Evolutionary conservation across 2,113 vertebrate genomes (phyloP), one percentile per base, ranked within the genome.

Genomic region (Thunnus thynnus): DNA sequence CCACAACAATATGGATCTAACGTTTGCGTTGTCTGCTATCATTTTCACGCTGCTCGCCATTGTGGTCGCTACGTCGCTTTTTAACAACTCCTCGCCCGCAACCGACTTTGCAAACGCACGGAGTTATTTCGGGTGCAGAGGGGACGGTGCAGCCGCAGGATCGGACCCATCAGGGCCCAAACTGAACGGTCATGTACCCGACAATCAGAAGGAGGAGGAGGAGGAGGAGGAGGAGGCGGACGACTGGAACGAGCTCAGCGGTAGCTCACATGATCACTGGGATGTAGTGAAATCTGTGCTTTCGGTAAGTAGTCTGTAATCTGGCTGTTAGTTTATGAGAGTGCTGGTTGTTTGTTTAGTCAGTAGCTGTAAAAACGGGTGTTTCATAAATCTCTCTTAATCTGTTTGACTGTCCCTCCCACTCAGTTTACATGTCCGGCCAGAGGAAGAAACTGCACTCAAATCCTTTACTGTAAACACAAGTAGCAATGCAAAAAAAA

Each of bases 1-100:
- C 36, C 36, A 36, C 36, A 30, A 30, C 27, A 25, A 20, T 18
- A 72, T 72, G 88, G 91, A 92, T 69, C 54, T 88, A 1, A 92
- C 87, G 32, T 81, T 93, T 11, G 13, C 83, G 0, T 13, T 93
- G 5, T 85, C 89, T 0, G 92, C 91, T 1, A 25, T 87, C 4
- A 89, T 95, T 9, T 94, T 88, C 76, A 94, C 94, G 17, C 85
- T 94, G 0, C 84, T 94, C 44, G 93, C 94, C 1, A 72, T 94
- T 0, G 89, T 94, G 69, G 85, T 93, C 12, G 93, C 91, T 0
- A 92, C 91, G 30, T 89, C 91, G 58, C 13, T 94, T 0, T 76
- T 95, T 2, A 85, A 20, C 56, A 84, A 86, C 46, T 87, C 86
- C 0, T 82, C 90, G 41, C 41, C 86, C 3, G 3, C 72, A 0